phyloP scores from a whole-genome alignment of 2,797 vertebrate genomes.

The Melanotaenia pygmaea region DNA sequence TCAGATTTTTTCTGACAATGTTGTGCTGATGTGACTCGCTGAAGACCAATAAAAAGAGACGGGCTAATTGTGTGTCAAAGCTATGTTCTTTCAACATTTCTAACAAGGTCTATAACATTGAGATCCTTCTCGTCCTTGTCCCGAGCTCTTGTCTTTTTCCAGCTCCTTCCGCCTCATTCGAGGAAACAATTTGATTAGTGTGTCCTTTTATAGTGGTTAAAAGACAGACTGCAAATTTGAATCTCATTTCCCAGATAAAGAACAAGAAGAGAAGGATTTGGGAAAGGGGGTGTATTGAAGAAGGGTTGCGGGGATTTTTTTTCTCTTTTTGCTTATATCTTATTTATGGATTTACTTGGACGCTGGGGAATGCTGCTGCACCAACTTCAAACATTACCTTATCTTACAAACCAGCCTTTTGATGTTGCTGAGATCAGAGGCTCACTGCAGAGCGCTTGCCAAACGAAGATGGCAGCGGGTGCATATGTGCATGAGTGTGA shows the following conservation, averaged over 20 bases:
- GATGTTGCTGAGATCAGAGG: conserved; percentile 94
- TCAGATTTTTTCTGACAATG: conserved; percentile 5
- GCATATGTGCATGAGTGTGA: conserved; percentile 87
- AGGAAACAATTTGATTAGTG: conserved; percentile 76
- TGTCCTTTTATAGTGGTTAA: conserved; percentile 78
- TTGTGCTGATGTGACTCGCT: conserved; percentile 12
- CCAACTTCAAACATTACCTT: conserved; percentile 98
- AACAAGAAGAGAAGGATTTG: conserved; percentile 74
- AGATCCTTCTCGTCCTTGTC: conserved; percentile 49
- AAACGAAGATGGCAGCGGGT: conserved; percentile 84
- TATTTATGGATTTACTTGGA: conserved; percentile 96
- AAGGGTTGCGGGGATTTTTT: conserved; percentile 54
- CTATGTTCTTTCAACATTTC: conserved; percentile 30
- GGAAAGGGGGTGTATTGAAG: conserved; percentile 32
- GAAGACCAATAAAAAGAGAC: background rate
- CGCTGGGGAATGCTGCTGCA: conserved; percentile 90
- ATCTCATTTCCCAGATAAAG: conserved; percentile 84
- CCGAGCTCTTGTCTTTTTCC: conserved; percentile 12
- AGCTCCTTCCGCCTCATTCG: conserved; percentile 51
- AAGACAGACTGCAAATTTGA: conserved; percentile 80
- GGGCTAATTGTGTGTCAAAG: conserved; percentile 36
- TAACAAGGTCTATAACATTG: conserved; percentile 45
- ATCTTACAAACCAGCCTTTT: conserved; percentile 98
- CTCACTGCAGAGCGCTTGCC: conserved; percentile 89
- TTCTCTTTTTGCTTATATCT: conserved; percentile 88